These are phyloP conservation scores for Manis pentadactyla DNA, from an alignment of 2,797 vertebrate genomes.

Conservation along the genomic window DNA sequence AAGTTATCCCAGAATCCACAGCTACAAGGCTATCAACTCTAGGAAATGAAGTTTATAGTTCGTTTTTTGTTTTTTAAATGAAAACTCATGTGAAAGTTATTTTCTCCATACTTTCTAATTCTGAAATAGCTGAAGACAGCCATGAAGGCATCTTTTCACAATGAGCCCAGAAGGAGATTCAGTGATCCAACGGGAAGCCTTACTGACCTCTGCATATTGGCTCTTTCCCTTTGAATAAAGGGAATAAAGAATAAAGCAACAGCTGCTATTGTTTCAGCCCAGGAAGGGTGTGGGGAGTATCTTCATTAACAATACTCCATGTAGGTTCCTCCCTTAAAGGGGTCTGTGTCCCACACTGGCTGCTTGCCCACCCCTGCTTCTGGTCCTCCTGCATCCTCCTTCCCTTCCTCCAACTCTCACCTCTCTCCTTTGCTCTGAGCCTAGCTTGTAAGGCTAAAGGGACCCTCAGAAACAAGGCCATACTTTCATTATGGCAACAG, in stretches of 20 bases:
- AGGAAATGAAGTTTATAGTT: not conserved
- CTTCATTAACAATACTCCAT: conserved; percentile 80
- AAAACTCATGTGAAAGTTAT: conserved; percentile 49
- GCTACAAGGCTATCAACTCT: not conserved
- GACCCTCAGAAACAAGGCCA: conserved; percentile 77
- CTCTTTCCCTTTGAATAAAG: conserved; percentile 83
- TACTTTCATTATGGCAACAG: conserved; percentile 86
- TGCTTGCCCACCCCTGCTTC: conserved; percentile 49
- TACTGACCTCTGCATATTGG: conserved; percentile 78
- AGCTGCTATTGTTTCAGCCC: conserved; percentile 79
- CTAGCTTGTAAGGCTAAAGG: conserved; percentile 90
- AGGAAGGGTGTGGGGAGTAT: conserved; percentile 25
- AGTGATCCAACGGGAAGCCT: conserved; percentile 80
- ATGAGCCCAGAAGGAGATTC: conserved; percentile 68
- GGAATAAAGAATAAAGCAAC: conserved; percentile 74
- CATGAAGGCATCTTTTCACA: conserved; percentile 64
- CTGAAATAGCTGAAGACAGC: conserved; percentile 68
- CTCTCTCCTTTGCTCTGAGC: conserved; percentile 75
- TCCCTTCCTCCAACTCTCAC: not conserved
- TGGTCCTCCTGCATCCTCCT: conserved; percentile 9
- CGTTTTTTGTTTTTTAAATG: not conserved
- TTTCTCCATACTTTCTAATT: conserved; percentile 46
- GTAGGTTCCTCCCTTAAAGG: conserved; percentile 73
- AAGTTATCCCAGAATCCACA: not conserved
- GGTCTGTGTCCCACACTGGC: conserved; percentile 23